Base-by-base conservation (phyloP, 2,888 invertebrate species). In the Lycocerus yunnanus region DNA sequence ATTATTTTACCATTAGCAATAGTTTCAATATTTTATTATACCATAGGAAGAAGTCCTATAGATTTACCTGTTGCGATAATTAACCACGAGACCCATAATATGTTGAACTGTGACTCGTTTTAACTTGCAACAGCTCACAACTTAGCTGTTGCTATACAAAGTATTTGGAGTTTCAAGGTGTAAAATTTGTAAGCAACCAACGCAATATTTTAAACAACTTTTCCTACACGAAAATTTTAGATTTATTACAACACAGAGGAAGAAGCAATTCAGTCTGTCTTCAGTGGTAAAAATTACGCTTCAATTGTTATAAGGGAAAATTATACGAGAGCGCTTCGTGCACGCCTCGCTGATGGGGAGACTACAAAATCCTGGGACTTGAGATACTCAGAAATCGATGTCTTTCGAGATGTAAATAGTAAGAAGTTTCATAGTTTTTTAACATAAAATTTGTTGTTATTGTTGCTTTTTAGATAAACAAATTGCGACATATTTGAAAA, bases 371-470 rank as follows among this genome's bases (percentile, higher is more conserved):
- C 89, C 13, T 89, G 87, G 74, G 91, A 91, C 4, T 82, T 95
- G 1, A 86, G 89, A 20, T 87, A 87, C 68, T 92, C 95, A 0
- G 91, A 93, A 9, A 90, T 97, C 75, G 88, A 89, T 73, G 90
- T 95, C 0, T 91, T 91, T 80, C 90, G 95, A 88, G 97, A 97
- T 82, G 93, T 95, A 89, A 94, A 95, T 79, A 97, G 97, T 97
- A 86, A 89, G 90, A 86, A 59, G 15, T n/a, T n/a, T 6, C 13
- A 5, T 24, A 60, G 6, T 6, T 11, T 4, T 10, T 24, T 21
- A 2, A 24, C 2, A 15, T 1, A 13, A 18, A 21, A 11, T 24
- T 20, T 18, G 4, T 11, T 20, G 11, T 43, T 1, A 43, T n/a
- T 68, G 20, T 1, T 70, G 1, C 74, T 58, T 85, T 86, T 72